phyloP scores from a whole-genome alignment of 2,113 vertebrate genomes.

The Mormoops blainvillei region DNA sequence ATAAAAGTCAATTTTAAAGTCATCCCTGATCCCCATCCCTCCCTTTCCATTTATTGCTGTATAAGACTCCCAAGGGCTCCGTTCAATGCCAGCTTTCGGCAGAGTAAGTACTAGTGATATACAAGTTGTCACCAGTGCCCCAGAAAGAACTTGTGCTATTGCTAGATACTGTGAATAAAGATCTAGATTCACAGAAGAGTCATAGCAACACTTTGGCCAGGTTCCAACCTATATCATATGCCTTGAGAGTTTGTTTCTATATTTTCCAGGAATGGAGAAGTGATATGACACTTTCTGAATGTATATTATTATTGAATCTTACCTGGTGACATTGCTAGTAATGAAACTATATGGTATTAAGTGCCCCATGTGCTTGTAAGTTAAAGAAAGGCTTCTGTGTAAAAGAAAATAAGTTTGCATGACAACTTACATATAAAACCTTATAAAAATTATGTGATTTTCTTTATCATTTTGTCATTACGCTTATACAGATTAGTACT shows the following conservation, averaged over 20 bases:
- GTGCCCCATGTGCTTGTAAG: neutral
- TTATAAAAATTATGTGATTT: neutral
- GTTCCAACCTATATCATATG: neutral
- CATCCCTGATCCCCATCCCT: neutral
- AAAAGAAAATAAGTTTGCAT: neutral
- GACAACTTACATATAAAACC: neutral
- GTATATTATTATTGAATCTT: neutral
- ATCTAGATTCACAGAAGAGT: neutral
- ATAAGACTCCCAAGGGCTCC: neutral
- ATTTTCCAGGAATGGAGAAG: neutral
- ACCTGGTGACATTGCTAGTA: neutral
- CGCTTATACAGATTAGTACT: neutral
- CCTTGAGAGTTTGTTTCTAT: neutral
- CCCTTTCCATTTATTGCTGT: neutral
- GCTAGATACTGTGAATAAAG: neutral
- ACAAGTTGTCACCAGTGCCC: neutral
- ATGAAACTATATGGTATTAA: neutral
- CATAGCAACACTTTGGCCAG: neutral
- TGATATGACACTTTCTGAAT: neutral
- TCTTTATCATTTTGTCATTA: neutral
- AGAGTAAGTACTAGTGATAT: neutral
- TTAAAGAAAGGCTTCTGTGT: neutral
- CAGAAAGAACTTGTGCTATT: neutral
- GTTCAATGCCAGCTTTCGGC: neutral
- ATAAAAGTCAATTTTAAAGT: conserved; percentile 17